A percentile compares a stretch with the other conserved stretches of the same genome.
phyloP scores from a whole-genome alignment of 2,888 invertebrate species.

The Coelopa pilipes region DNA sequence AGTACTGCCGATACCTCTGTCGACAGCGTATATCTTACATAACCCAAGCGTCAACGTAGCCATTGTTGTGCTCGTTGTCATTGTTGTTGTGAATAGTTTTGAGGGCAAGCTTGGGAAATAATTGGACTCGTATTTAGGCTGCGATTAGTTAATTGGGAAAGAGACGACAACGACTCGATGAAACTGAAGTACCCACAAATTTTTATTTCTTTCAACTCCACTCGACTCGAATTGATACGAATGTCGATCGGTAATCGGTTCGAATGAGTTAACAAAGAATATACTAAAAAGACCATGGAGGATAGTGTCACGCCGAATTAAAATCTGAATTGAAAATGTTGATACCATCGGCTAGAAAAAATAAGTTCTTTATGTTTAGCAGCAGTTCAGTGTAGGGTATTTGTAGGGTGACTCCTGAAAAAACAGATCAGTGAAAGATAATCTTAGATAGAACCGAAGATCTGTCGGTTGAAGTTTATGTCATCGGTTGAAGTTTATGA shows the following conservation, averaged over 20 bases:
- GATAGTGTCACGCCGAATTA: neutral
- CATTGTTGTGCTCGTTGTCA: conserved; percentile 19
- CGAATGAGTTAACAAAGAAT: neutral
- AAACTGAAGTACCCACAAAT: neutral
- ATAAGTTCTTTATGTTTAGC: too few relatives aligned
- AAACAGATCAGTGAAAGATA: too few relatives aligned
- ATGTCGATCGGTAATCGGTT: neutral
- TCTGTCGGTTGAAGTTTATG: too few relatives aligned
- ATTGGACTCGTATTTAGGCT: conserved; percentile 22
- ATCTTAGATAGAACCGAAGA: too few relatives aligned
- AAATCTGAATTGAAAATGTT: too few relatives aligned
- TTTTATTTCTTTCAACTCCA: too few relatives aligned
- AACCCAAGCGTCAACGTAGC: neutral
- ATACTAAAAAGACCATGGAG: neutral
- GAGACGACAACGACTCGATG: neutral
- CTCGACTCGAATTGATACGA: too few relatives aligned
- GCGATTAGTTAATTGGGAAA: conserved; percentile 21
- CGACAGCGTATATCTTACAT: conserved; percentile 9
- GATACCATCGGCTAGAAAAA: too few relatives aligned
- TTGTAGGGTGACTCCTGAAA: too few relatives aligned
- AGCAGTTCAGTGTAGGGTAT: too few relatives aligned
- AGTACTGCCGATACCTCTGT: neutral
- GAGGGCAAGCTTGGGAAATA: conserved; percentile 29
- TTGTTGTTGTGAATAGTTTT: conserved; percentile 10
- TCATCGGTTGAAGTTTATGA: too few relatives aligned